Base-by-base conservation (phyloP, 2,888 invertebrate species). In the Drosophila meridiana region DNA sequence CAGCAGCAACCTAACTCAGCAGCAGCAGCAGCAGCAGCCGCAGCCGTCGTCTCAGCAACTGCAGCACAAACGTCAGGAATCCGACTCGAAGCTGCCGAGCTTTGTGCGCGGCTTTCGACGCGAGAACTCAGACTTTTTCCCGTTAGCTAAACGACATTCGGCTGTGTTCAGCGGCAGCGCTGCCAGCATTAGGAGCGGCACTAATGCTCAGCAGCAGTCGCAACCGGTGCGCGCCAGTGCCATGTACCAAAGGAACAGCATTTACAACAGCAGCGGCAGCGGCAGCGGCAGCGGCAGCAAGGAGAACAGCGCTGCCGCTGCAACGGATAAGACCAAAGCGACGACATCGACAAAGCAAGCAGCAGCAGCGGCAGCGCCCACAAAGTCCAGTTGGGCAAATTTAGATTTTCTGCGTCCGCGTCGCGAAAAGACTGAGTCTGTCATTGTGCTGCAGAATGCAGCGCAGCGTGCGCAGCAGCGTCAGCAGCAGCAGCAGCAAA, bases 381-480 rank as follows among this genome's bases (percentile, higher is more conserved):
- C 83, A 68, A 93, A 92, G 67, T 84, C 92, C 65, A 91, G 87
- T 79, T 91, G 92, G 93, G 82, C 87, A 64, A 93, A 90, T 89
- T 92, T 88, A 84, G 93, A 93, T 90, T 93, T 95, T 79, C 92
- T 95, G 83, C 94, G 95, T 90, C 97, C 96, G 59, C 95, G 97
- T 90, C 95, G 97, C 89, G 97, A 97, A 95, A 97, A 97, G 94
- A 97, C 97, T 91, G 97, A 97, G 94, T 97, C 97, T 73, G 97
- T 97, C 93, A 97, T 97, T 92, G 96, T 97, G 87, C 95, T 96
- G 92, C 95, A 96, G 89, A 95, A 94, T 92, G 94, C 94, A 57
- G 94, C 94, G 71, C 93, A 94, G 69, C 92, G 94, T 76, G 94
- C 94, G 73, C 89, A 90, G 80, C 92, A 87, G 80, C 94, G 94